Conservation (phyloP, 2,888 invertebrate genomes). For the Bombyx huttoni region DNA sequence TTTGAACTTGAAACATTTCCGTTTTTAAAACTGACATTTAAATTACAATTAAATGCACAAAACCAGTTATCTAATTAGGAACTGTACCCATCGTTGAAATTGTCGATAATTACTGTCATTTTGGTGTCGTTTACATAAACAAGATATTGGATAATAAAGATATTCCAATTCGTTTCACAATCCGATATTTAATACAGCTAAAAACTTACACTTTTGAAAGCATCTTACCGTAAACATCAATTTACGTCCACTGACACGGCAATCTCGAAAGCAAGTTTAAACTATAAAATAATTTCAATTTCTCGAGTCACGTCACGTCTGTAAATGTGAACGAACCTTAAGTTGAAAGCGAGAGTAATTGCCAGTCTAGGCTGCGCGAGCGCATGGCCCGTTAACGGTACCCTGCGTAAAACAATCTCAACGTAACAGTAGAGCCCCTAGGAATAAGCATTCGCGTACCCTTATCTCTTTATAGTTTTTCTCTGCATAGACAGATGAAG, state of each 20-base stretch:
- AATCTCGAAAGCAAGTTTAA: not conserved
- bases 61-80: too few species aligned
- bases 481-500: not conserved
- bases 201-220: not conserved
- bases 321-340: constrained; percentile 21
- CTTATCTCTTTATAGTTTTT: not conserved
- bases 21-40: too few species aligned
- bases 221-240: not conserved
- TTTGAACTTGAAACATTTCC: too few species aligned
- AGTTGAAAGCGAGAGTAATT: constrained; percentile 62
- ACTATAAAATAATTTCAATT: not conserved
- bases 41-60: too few species aligned
- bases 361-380: constrained; percentile 21
- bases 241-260: not conserved
- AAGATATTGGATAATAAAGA: not conserved
- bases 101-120: too few species aligned
- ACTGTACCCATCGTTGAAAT: too few species aligned
- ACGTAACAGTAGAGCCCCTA: constrained; percentile 45
- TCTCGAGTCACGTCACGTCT: not conserved
- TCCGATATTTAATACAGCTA: too few species aligned
- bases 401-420: constrained; percentile 26
- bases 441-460: constrained; percentile 17
- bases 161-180: not conserved
- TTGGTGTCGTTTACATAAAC: too few species aligned
- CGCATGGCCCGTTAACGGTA: constrained; percentile 41